A percentile compares a stretch with the other conserved stretches of the same genome.
phyloP scores from a whole-genome alignment of 2,113 vertebrate genomes.

The Stigmatopora nigra region DNA sequence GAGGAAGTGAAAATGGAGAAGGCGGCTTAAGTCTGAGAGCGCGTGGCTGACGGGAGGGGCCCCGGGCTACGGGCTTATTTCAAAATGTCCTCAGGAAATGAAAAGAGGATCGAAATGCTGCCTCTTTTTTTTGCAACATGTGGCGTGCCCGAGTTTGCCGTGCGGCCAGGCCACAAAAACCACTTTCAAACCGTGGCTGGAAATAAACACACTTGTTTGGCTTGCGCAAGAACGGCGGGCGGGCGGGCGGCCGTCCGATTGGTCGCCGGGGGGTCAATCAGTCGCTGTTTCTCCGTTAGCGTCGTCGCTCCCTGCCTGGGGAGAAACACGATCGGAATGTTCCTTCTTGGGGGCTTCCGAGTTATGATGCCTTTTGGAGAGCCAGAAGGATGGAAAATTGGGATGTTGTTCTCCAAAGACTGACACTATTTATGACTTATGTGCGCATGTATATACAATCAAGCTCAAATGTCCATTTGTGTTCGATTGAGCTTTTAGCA shows the following conservation, averaged over 20 bases:
- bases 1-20: constrained; percentile 67
- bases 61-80: not conserved
- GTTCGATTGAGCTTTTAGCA: no score
- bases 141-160: not conserved
- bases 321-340: constrained; percentile 2
- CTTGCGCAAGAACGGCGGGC: constrained; percentile 7
- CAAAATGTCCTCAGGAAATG: constrained; percentile 1
- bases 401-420: no score
- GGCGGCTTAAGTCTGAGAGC: constrained; percentile 31
- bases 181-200: constrained; percentile 57
- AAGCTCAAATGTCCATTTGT: no score
- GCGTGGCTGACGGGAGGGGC: constrained; percentile 6
- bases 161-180: constrained; percentile 60
- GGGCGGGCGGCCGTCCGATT: no score
- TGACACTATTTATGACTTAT: no score
- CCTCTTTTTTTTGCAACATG: not conserved
- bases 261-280: no score
- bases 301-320: not conserved
- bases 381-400: no score
- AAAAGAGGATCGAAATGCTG: constrained; percentile 2
- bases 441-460: no score
- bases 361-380: not conserved
- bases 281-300: no score
- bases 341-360: not conserved
- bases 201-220: constrained; percentile 52